Evolutionary conservation across 2,888 invertebrate genomes (phyloP), one percentile per base, ranked within the genome.

Genomic region (Iselma pallidipennis): DNA sequence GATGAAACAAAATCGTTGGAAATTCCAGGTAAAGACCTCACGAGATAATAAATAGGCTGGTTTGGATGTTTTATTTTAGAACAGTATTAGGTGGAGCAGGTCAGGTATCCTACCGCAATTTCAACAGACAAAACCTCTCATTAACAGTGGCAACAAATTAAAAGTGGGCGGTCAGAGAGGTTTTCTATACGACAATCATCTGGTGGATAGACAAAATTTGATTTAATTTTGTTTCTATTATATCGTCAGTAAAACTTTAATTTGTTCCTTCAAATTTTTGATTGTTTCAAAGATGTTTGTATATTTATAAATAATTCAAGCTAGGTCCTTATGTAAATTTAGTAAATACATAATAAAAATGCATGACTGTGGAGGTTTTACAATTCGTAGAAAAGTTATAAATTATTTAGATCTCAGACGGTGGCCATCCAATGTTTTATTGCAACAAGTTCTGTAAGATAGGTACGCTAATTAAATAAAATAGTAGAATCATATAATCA

Each of bases 71-170:
- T 45, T 9, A 45, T 45, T 45, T 45, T 45, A 4, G 45, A 45
- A 12, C 45, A n/a, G 45, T 45, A 45, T 45, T 45, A 45, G 45
- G 21, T 21, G 21, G n/a, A 12, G 12, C 45, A 45, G 45, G 45
- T 23, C 45, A 45, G 45, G 45, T 45, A 45, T 12, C 1, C 28
- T 26, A 2, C 31, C 29, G 29, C 29, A 52, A 31, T 52, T 52
- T 52, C 21, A 45, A 45, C 52, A 23, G 29, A 23, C 28, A 21
- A 48, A 31, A 25, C 31, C 52, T n/a, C 52, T 52, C 19, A 52
- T 52, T 52, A 52, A 52, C 52, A 52, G 52, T 52, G 52, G 52
- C 52, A 52, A 52, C 28, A 33, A 52, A 52, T 52, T 52, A 52
- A 52, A 52, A 52, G n/a, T 52, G 52, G 52, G 52, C 52, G 52